These are phyloP conservation scores for Thaumatotibia leucotreta DNA, from an alignment of 1,140 invertebrate genomes.

Conservation along the genomic window DNA sequence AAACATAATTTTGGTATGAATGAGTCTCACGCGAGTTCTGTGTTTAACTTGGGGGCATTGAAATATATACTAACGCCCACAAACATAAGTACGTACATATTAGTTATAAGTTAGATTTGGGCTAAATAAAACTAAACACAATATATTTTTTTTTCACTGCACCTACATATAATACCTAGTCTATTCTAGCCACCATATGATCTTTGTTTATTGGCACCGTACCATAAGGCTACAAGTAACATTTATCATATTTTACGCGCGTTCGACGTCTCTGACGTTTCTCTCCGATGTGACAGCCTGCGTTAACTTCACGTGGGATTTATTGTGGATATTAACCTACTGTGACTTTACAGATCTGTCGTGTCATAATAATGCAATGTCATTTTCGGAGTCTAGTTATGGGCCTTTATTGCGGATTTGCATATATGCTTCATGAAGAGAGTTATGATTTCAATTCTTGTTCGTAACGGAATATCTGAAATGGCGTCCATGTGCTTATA, in stretches of 20 bases:
- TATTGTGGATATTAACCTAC: slow-evolving; percentile 32
- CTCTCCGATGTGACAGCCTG: slow-evolving; percentile 56
- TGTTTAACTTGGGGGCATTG: too few relatives aligned
- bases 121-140: too few relatives aligned
- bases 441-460: background rate
- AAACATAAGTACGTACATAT: too few relatives aligned
- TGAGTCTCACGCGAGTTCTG: too few relatives aligned
- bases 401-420: background rate
- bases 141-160: too few relatives aligned
- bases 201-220: slow-evolving; percentile 5
- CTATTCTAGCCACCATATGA: background rate
- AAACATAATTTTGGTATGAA: too few relatives aligned
- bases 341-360: slow-evolving; percentile 17
- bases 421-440: background rate
- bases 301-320: slow-evolving; percentile 37
- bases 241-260: slow-evolving; percentile 68
- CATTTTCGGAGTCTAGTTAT: slow-evolving; percentile 6
- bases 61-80: too few relatives aligned
- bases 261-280: slow-evolving; percentile 62
- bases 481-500: background rate
- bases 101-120: too few relatives aligned
- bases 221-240: slow-evolving; percentile 31
- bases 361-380: slow-evolving; percentile 2
- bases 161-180: background rate
- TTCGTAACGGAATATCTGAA: background rate